These are phyloP conservation scores for Pangasius macronema DNA, from an alignment of 2,797 vertebrate genomes.

Conservation along the genomic window DNA sequence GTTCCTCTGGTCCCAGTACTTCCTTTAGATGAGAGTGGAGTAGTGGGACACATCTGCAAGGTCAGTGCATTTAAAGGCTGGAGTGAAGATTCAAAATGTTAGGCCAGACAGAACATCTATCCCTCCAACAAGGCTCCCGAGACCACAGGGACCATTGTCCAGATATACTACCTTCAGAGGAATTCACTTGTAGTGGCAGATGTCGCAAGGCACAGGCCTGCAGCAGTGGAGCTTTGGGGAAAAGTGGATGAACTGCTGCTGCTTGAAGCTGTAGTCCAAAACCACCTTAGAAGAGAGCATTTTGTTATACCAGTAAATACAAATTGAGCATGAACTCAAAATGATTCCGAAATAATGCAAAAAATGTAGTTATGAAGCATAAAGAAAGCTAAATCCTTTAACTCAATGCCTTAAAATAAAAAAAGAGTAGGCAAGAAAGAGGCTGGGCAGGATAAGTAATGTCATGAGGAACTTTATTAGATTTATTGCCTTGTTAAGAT, in stretches of 20 bases:
- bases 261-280: not conserved
- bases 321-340: not conserved
- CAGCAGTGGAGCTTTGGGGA: not conserved
- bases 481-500: slow-evolving; percentile 24
- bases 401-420: not conserved
- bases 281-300: not conserved
- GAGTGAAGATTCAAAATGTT: slow-evolving; percentile 33
- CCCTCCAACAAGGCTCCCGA: slow-evolving; percentile 39
- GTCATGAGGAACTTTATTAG: slow-evolving; percentile 6
- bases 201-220: not conserved
- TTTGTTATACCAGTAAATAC: not conserved
- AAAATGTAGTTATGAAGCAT: not conserved
- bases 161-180: slow-evolving; percentile 40
- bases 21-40: slow-evolving; percentile 37
- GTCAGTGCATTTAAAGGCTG: slow-evolving; percentile 53
- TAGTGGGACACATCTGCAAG: slow-evolving; percentile 40
- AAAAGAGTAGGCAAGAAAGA: not conserved
- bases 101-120: slow-evolving; percentile 49
- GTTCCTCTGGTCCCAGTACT: slow-evolving; percentile 40
- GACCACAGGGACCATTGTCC: slow-evolving; percentile 33
- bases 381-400: not conserved
- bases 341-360: not conserved
- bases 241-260: slow-evolving; percentile 12
- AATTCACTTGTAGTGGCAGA: slow-evolving; percentile 18
- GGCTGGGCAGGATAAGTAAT: slow-evolving; percentile 3